phyloP scores from a whole-genome alignment of 2,113 vertebrate species.

The Synchiropus splendidus region DNA sequence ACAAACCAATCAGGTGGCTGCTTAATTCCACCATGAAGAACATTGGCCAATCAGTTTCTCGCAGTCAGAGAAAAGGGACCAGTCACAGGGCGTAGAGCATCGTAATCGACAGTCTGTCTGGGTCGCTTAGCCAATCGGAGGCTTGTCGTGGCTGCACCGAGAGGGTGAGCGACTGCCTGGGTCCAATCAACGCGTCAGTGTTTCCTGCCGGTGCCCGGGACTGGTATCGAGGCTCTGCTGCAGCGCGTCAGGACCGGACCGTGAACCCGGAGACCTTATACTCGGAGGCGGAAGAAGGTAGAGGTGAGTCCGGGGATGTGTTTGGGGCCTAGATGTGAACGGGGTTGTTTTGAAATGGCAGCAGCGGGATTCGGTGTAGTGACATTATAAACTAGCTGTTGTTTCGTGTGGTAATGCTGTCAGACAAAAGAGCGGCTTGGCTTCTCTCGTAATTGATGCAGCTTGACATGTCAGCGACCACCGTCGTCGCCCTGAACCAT shows the following conservation, averaged over 20 bases:
- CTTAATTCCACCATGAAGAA: conserved; percentile 34
- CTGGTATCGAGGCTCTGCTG: conserved; percentile 68
- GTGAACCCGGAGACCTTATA: conserved; percentile 71
- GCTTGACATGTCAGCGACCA: conserved; percentile 53
- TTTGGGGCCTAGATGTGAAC: conserved; percentile 45
- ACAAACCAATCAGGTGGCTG: conserved; percentile 29
- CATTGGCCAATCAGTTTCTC: conserved; percentile 24
- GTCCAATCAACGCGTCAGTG: conserved; percentile 73
- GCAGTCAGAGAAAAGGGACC: conserved; percentile 4
- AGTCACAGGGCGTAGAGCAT: conserved; percentile 8
- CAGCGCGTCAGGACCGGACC: conserved; percentile 71
- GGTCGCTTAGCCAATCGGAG: conserved; percentile 52
- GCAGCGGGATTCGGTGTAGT: conserved; percentile 26
- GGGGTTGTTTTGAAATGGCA: conserved; percentile 25
- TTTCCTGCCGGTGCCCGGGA: conserved; percentile 75
- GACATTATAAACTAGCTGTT: conserved; percentile 6
- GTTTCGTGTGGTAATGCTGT: conserved; percentile 26
- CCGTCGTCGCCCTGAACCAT: conserved; percentile 39
- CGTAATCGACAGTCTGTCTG: conserved; percentile 1
- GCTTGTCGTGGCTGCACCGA: conserved; percentile 50
- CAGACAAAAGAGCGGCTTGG: conserved; percentile 63
- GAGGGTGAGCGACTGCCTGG: conserved; percentile 57
- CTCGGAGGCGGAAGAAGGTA: conserved; percentile 64
- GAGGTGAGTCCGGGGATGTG: conserved; percentile 74
- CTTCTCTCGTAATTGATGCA: conserved; percentile 50